Base-by-base conservation (phyloP, 2,888 invertebrate species). In the Idaea biselata region DNA sequence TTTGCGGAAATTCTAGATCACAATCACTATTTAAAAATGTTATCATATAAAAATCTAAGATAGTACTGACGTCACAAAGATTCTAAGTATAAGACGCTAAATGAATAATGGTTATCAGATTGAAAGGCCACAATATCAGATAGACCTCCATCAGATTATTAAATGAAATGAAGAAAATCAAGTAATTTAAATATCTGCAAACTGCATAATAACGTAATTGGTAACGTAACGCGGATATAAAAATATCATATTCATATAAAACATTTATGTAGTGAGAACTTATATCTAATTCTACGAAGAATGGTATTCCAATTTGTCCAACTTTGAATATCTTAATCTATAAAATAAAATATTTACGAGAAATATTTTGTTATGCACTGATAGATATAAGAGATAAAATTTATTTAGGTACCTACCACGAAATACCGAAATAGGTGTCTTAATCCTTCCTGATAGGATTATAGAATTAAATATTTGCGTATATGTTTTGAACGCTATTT, bases 1-100 rank as follows among this genome's bases (percentile, higher is more conserved):
- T 44, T 44, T 44, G 44, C 44, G 44, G 44, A 44, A 44, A 44
- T 44, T 44, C 44, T 44, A 44, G 44, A 44, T 44, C 44, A 44
- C 44, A 44, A 44, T 44, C 44, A 11, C 44, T 11, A 14, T 44
- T 44, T 7, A 44, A 44, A 44, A 14, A 44, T 44, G 8, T 44
- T 44, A 44, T 44, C 44, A 44, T 14, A 44, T 8, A 44, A 44
- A 44, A 44, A 44, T 44, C 44, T 44, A 8, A 44, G 44, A 44
- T 44, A 44, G 14, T 14, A 8, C 25, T 44, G 44, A 44, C 44
- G 44, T 44, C 44, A 44, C 11, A 44, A 44, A 44, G 44, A 6
- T 44, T 44, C 44, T 44, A 44, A 44, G 44, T 44, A 44, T 44
- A 11, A 14, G 44, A 44, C 44, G 44, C 5, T 44, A 14, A 44